Percentiles rank a stretch among this genome's conserved stretches.
phyloP scores from a whole-genome alignment of 2,113 vertebrate genomes.

The Sylvietta virens region DNA sequence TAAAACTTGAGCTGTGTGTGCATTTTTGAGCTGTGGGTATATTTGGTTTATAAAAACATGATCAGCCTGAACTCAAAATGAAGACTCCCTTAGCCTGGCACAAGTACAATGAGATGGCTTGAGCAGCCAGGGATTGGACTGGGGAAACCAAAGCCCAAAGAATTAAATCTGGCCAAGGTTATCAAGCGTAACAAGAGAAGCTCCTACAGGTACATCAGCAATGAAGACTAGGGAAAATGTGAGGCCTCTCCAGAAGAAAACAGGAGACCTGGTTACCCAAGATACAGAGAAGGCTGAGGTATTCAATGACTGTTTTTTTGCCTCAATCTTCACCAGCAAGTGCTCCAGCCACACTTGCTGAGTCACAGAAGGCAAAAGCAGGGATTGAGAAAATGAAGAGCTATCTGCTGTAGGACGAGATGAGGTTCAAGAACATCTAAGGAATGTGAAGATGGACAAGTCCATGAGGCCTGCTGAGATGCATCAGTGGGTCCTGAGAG shows the following conservation, averaged over 20 bases:
- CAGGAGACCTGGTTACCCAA: not conserved
- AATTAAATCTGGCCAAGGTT: not conserved
- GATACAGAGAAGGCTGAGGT: not conserved
- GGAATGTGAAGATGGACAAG: not conserved
- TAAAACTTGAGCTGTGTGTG: not conserved
- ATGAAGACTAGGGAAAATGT: not conserved
- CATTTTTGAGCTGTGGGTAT: not conserved
- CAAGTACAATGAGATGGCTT: not conserved
- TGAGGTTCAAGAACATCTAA: not conserved
- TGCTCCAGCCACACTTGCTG: not conserved
- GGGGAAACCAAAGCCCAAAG: not conserved
- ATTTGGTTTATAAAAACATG: not conserved
- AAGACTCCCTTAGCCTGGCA: not conserved
- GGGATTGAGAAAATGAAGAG: not conserved
- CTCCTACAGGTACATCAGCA: not conserved
- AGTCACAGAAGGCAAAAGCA: not conserved
- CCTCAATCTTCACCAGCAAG: not conserved
- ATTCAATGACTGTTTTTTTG: not conserved
- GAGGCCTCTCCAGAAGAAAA: not conserved
- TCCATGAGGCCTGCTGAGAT: not conserved
- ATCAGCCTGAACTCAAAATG: not conserved
- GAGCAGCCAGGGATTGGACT: not conserved
- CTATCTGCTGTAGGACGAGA: not conserved
- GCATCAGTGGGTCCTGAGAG: rapidly evolving
- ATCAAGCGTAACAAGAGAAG: not conserved